These are phyloP conservation scores for Phymorhynchus buccinoides DNA, from an alignment of 1,140 invertebrate species.

Conservation along the genomic window DNA sequence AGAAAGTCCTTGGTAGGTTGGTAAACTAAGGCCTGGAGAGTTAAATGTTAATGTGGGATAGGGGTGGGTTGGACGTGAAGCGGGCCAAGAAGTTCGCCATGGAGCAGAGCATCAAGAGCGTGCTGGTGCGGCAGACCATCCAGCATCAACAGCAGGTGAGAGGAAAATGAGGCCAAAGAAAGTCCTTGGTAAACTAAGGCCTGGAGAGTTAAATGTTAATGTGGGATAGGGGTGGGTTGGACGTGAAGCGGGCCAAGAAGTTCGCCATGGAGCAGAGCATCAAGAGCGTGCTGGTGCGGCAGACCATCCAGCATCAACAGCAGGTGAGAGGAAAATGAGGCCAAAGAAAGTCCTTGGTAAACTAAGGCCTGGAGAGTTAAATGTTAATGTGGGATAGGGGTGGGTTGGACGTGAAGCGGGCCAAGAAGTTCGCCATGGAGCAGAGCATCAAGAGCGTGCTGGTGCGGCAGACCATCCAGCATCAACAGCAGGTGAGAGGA, in stretches of 20 bases:
- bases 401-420: conserved; percentile 74
- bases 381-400: no score
- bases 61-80: no score
- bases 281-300: conserved; percentile 98
- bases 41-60: no score
- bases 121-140: conserved; percentile 97
- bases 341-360: no score
- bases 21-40: no score
- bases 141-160: conserved; percentile 91
- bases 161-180: no score
- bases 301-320: conserved; percentile 98
- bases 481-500: conserved; percentile 86
- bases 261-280: conserved; percentile 99
- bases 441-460: conserved; percentile 99
- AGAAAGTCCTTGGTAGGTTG: no score
- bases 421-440: conserved; percentile 99
- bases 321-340: conserved; percentile 73
- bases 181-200: no score
- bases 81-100: conserved; percentile 98
- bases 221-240: no score
- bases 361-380: no score
- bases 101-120: conserved; percentile 99
- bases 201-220: no score
- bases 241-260: conserved; percentile 86
- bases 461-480: conserved; percentile 98